A percentile compares a stretch with the other conserved stretches of the same genome.
These are phyloP conservation scores for Chloropsis cyanopogon DNA, from an alignment of 2,113 vertebrate species.

Conservation along the genomic window DNA sequence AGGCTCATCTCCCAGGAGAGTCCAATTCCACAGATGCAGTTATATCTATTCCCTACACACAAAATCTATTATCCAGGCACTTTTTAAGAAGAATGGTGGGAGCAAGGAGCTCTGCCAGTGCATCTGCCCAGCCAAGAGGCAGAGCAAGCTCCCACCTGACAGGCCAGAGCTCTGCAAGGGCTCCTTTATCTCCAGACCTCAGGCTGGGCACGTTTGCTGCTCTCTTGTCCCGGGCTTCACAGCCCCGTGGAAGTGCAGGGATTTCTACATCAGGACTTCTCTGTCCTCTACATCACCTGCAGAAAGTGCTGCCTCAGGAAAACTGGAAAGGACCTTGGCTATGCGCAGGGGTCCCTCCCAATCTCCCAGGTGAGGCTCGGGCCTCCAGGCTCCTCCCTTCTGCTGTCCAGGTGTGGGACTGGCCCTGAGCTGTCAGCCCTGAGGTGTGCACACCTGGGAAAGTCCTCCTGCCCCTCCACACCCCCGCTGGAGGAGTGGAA, in stretches of 20 bases:
- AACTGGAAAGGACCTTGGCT: neutral
- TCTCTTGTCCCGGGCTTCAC: neutral
- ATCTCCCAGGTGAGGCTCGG: neutral
- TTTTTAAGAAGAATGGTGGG: neutral
- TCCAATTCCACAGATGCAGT: rapidly evolving
- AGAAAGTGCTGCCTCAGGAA: neutral
- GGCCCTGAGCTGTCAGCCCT: neutral
- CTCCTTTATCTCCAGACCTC: neutral
- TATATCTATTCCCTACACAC: neutral
- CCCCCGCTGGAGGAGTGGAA: neutral
- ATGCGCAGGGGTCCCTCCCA: neutral
- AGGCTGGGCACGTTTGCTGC: neutral
- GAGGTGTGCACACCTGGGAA: neutral
- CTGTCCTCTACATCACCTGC: neutral
- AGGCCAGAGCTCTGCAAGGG: neutral
- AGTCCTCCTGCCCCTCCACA: neutral
- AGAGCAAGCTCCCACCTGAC: neutral
- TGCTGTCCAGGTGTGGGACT: neutral
- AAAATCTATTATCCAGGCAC: rapidly evolving
- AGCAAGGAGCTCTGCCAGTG: neutral
- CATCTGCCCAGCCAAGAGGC: neutral
- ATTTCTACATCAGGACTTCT: neutral
- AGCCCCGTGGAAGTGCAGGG: neutral
- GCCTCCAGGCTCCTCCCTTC: neutral
- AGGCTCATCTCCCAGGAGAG: neutral